Evolutionary conservation across 1,140 invertebrate species (phyloP), one percentile per base, ranked within the genome.

Genomic region (Lordiphosa mommai): DNA sequence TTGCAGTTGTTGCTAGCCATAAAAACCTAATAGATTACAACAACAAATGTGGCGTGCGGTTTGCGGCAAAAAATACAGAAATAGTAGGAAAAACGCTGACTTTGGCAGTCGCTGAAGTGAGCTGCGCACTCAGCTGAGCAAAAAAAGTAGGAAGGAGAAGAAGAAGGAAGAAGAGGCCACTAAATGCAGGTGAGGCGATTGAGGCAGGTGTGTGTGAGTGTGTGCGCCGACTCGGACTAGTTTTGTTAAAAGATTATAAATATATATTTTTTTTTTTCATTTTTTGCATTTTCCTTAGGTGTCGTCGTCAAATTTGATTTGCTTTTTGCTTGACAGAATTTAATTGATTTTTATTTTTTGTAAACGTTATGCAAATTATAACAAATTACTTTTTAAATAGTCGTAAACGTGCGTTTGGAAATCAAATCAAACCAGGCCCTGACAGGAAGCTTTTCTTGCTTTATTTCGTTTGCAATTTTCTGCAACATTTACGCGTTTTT

Each of bases 331-430:
- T 63, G 67, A 68, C 73, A 79, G 60, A 47, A 58, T 79, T 64
- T 79, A 79, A 80, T 79, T 85, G 72, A 85, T 82, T 82, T 85
- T 44, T 56, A 37, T 72, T 47, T 38, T 61, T 64, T 74, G 46
- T 67, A 71, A 80, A 68, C 76, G 71, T 58, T 82, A 84, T 77
- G 77, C 68, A 84, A 82, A 82, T 82, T 84, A 72, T 77, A 48
- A 82, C 77, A 82, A 82, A 82, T 82, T 63, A 74, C 76, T 84
- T 72, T 82, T 84, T n/a, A 76, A 84, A 84, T 57, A 69, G 57
- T 60, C 38, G 53, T 71, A 82, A 74, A 61, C 47, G 65, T 70
- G 69, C 57, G 53, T 73, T 80, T 44, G 52, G 47, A 70, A 80
- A 61, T 38, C 1, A 17, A n/a, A 27, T 27, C 23, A 27, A 27